These are phyloP conservation scores for Carcharodon carcharias DNA, from an alignment of 2,797 vertebrate species.

Conservation along the genomic window DNA sequence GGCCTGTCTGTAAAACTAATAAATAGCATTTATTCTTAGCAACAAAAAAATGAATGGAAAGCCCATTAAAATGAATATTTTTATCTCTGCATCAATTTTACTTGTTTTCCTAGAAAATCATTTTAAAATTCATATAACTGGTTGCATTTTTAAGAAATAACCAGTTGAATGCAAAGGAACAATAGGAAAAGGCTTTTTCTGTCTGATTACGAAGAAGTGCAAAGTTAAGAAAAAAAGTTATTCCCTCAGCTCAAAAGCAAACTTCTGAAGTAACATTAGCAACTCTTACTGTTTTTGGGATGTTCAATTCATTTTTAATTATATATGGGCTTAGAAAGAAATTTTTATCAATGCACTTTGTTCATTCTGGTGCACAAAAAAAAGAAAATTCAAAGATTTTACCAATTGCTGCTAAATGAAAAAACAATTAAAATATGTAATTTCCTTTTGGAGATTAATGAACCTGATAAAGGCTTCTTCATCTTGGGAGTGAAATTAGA, in stretches of 20 bases:
- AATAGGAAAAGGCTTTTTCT: background rate
- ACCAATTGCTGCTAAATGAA: background rate
- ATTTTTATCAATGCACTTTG: background rate
- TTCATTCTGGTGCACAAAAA: background rate
- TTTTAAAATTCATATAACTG: background rate
- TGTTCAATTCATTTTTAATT: constrained; percentile 6
- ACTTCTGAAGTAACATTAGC: background rate
- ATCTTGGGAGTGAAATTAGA: background rate
- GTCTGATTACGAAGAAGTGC: background rate
- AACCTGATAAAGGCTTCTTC: background rate
- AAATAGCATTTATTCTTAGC: background rate
- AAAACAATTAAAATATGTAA: background rate
- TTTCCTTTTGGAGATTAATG: background rate
- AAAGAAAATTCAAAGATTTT: background rate
- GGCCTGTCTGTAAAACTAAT: background rate
- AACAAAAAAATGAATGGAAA: background rate
- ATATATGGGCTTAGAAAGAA: background rate
- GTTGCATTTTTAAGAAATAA: background rate
- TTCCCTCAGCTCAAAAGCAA: background rate
- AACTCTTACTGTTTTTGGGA: background rate
- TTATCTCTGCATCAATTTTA: background rate
- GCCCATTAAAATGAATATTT: background rate
- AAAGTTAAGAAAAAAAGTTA: background rate
- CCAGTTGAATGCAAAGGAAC: background rate
- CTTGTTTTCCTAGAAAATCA: background rate